Evolutionary conservation across 2,797 vertebrate genomes (phyloP).

Genomic region (Melanotaenia pygmaea): DNA sequence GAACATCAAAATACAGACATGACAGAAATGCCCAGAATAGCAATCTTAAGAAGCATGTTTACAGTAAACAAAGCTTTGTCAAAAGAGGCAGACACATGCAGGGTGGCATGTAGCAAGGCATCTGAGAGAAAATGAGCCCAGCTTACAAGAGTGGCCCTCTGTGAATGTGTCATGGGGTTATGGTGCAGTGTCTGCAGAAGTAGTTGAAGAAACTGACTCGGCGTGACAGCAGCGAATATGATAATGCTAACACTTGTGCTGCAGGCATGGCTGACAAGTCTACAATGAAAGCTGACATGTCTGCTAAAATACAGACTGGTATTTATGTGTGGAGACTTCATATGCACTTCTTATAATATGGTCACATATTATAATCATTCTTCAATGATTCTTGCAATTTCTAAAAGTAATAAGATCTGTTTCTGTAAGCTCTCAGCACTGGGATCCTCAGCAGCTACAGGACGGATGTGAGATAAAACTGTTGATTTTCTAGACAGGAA

Average conservation of each 20-base stretch:
- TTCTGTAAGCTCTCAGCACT: not conserved
- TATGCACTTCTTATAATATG: not conserved
- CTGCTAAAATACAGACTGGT: not conserved
- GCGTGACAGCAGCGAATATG: conserved; percentile 8
- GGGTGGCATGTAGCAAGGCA: conserved; percentile 38
- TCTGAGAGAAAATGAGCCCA: conserved; percentile 58
- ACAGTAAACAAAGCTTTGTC: conserved; percentile 62
- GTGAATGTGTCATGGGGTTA: conserved; percentile 37
- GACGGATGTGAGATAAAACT: conserved; percentile 47
- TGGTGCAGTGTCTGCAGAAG: conserved; percentile 39
- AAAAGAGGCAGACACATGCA: conserved; percentile 31
- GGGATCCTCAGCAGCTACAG: not conserved
- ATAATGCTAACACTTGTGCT: conserved; percentile 30
- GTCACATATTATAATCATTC: not conserved
- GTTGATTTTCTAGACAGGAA: conserved; percentile 44
- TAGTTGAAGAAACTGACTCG: conserved; percentile 22
- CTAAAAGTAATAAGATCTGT: not conserved
- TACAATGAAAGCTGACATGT: not conserved
- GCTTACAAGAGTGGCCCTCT: conserved; percentile 50
- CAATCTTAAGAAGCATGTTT: conserved; percentile 49
- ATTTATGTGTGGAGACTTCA: not conserved
- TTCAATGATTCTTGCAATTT: not conserved
- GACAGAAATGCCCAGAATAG: conserved; percentile 10
- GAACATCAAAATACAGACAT: not conserved
- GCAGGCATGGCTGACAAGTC: not conserved